Evolutionary conservation across 2,797 vertebrate genomes (phyloP), one percentile per base, ranked within the genome.

Genomic region (Lutjanus argentimaculatus): DNA sequence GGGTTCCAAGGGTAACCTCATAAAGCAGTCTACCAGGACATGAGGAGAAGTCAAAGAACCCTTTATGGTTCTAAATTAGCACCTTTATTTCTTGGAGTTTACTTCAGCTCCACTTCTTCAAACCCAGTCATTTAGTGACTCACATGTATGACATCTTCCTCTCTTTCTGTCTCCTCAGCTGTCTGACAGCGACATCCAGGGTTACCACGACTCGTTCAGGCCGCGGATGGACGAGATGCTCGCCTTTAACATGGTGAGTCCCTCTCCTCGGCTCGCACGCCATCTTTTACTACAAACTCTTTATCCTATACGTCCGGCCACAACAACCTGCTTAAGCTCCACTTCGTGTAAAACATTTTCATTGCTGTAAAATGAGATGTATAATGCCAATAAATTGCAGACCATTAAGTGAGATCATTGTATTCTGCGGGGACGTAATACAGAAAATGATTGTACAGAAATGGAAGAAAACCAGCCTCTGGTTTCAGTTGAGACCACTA

Each of bases 211-310:
- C 89, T 90, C 89, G 22, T 97, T 97, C 93, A 92, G 88, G 49
- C 92, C 94, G 36, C 95, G 97, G 80, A 96, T 95, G 95, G 94
- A 89, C 64, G 98, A 99, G 84, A 96, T 99, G 93, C 96, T 97
- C 79, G 98, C 98, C 74, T 99, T 99, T 90, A 99, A 98, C 91
- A 97, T 98, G 98, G 98, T 99, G 93, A 96, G 94, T 55, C 36
- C 25, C 2, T 7, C 19, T 30, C 13, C 22, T 11, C 51, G 3
- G 2, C 46, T 48, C 10, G 16, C 16, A 6, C 3, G 0, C 9
- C 8, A 12, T 30, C 55, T 40, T 57, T 42, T 7, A 48, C 14
- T 6, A 13, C 56, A 64, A 59, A 63, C 71, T 42, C 19, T 68
- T 22, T 6, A 77, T 68, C 49, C 12, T n/a, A 2, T 11, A 46